phyloP scores from a whole-genome alignment of 2,113 vertebrate genomes.

The Gallinago paraguaiae region DNA sequence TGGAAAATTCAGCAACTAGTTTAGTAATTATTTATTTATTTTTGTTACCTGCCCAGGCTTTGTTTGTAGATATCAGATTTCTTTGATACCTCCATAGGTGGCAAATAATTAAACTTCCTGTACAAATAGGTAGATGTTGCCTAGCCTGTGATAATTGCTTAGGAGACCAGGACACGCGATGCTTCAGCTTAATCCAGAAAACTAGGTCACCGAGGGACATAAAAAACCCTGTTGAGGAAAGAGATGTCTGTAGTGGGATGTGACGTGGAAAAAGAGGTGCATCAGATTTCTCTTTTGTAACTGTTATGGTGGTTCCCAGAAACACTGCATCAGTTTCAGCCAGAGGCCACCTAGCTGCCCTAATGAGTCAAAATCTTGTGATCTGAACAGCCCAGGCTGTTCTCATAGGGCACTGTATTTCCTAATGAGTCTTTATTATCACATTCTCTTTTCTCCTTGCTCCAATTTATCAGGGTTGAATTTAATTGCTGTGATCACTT shows the following conservation, averaged over 20 bases:
- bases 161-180: neutral
- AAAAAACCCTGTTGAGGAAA: neutral
- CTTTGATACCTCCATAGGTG: neutral
- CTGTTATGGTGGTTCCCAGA: neutral
- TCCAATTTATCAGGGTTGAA: neutral
- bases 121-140: neutral
- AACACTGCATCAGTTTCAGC: neutral
- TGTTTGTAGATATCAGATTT: neutral
- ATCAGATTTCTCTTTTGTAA: neutral
- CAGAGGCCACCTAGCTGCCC: neutral
- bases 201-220: neutral
- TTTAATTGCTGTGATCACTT: slow-evolving; percentile 28
- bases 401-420: neutral
- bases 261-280: neutral
- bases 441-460: neutral
- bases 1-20: neutral
- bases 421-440: neutral
- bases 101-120: neutral
- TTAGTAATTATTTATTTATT: neutral
- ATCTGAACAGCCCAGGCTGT: neutral
- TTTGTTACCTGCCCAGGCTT: neutral
- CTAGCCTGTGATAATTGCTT: neutral
- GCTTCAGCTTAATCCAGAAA: neutral
- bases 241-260: neutral
- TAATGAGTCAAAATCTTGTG: neutral